Base-by-base conservation (phyloP, 2,888 invertebrate species). In the Drosophila borealis region DNA sequence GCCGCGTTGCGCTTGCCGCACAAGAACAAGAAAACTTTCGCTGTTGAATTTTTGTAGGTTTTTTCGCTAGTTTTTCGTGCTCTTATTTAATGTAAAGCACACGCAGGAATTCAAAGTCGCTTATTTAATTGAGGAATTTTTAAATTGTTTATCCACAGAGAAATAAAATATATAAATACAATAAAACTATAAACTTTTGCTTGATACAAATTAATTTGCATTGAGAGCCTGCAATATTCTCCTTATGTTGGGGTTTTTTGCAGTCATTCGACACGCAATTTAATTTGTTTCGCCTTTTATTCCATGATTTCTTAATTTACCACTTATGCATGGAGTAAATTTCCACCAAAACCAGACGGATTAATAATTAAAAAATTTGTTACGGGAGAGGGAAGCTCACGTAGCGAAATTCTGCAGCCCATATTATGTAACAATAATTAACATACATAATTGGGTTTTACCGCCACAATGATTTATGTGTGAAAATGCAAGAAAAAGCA, bases 381-480 rank as follows among this genome's bases (percentile, higher is more conserved):
- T 17, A 8, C 10, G 42, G 11, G 17, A 36, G 10, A 19, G 17
- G 17, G 8, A 2, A 25, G 13, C 6, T 19, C 29, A 51, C 25
- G 19, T 34, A 13, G 19, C 25, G 13, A 29, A 25, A 13, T 5
- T 4, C 10, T 10, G 25, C 37, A 36, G 33, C 5, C 33, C 10
- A 33, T 29, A 21, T 70, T 44, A 63, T 70, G 55, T 37, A 73
- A 74, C 44, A 69, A 56, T 70, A 75, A 74, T 74, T 60, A 75
- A 70, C 64, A 56, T 53, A 51, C 55, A 48, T 73, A 74, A 74
- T 74, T 69, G 51, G 48, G 36, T 41, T 60, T 42, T 44, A 45
- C 42, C 34, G 33, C 8, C 37, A 39, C 29, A n/a, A 29, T 36
- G 48, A 65, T 54, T 65, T 9, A 45, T 46, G 17, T 34, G 19